Evolutionary conservation across 2,797 vertebrate species (phyloP), one percentile per base, ranked within the genome.

Genomic region (Lacerta viridis): DNA sequence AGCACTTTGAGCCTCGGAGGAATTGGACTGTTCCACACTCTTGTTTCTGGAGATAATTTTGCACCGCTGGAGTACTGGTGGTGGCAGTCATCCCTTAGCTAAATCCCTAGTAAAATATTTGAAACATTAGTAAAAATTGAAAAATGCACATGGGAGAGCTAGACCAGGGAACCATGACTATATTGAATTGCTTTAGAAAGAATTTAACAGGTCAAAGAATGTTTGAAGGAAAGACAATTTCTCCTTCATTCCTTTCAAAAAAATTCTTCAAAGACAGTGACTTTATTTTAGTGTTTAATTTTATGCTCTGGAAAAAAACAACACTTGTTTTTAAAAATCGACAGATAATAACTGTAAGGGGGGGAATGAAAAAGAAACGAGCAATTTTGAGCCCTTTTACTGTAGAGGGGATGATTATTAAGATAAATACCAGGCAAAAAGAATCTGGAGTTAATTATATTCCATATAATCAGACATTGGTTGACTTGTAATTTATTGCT

Each of bases 401-500:
- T 93, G 84, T 71, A 90, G 75, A 88, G 2, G 87, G 90, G 69
- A 85, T 90, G 95, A 95, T 93, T 96, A 96, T 94, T 96, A 95
- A 93, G 92, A 94, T 91, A 95, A 97, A 94, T 79, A 89, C 93
- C 90, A 93, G 86, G 39, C 93, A 92, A 93, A 92, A 93, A 93
- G 50, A 95, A 91, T 94, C 94, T 88, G 66, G 87, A 94, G 93
- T 95, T 94, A 95, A 96, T 96, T 96, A 95, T 90, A 96, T 95
- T 93, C 89, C 87, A 78, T 94, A 91, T 92, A 96, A 96, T 95
- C 93, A 96, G 95, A 93, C 84, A 94, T 78, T 89, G 96, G 97
- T 96, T 95, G 96, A 96, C 94, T 97, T 96, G 96, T 96, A 98
- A 98, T 98, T 98, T 96, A 96, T 97, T 98, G 97, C 96, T 93